Conservation (phyloP, 2,113 vertebrate genomes). For the Leucosticte australis region DNA sequence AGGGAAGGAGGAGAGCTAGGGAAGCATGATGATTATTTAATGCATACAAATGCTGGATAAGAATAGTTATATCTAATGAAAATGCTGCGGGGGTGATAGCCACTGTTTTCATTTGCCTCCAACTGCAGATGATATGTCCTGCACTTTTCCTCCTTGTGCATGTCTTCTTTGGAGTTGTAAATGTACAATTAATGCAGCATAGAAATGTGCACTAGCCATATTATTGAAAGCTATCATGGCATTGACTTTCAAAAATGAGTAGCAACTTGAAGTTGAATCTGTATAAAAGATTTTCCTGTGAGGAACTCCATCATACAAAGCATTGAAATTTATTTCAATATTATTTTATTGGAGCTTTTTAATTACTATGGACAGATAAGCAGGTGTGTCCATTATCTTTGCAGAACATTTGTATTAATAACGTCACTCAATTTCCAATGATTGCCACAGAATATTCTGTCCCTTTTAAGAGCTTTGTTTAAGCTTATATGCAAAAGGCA, state of each 20-base stretch:
- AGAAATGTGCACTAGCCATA: constrained; percentile 20
- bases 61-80: constrained; percentile 60
- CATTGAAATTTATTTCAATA: constrained; percentile 49
- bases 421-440: neutral
- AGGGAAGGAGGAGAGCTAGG: constrained; percentile 30
- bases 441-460: constrained; percentile 6
- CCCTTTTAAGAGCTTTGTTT: neutral
- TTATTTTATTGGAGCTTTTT: constrained; percentile 66
- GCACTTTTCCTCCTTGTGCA: neutral
- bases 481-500: neutral
- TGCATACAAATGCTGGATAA: constrained; percentile 24
- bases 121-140: constrained; percentile 20
- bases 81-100: constrained; percentile 39
- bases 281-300: constrained; percentile 40
- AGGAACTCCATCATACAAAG: constrained; percentile 31
- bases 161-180: constrained; percentile 48
- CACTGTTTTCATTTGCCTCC: constrained; percentile 52
- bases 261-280: constrained; percentile 45
- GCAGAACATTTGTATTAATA: constrained; percentile 53
- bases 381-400: constrained; percentile 27
- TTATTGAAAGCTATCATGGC: constrained; percentile 67
- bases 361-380: constrained; percentile 59
- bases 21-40: constrained; percentile 54
- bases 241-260: constrained; percentile 59
- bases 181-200: constrained; percentile 68